Evolutionary conservation across 2,888 invertebrate genomes (phyloP).

Genomic region (Hypomecis atomaria): DNA sequence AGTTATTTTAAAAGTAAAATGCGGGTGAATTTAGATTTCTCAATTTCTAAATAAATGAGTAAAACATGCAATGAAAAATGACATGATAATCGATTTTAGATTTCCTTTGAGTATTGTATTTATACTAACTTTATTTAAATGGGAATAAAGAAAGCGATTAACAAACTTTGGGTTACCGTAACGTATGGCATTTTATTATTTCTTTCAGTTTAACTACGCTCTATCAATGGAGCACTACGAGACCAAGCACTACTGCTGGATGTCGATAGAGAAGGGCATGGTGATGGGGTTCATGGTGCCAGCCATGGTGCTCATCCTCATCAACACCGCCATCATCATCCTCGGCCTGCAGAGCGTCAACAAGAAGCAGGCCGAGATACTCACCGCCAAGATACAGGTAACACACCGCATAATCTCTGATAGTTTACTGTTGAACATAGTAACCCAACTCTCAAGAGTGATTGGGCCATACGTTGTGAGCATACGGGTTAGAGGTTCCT

Average conservation of each 20-base stretch:
- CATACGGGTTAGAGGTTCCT: too few species aligned
- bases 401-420: not conserved
- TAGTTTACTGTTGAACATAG: not conserved
- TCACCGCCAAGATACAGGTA: conserved; percentile 72
- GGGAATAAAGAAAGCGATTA: too few species aligned
- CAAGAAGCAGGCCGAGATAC: conserved; percentile 74
- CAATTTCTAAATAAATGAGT: too few species aligned
- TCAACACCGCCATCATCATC: conserved; percentile 86
- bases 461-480: too few species aligned
- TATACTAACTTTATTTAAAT: too few species aligned
- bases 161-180: too few species aligned
- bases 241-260: conserved; percentile 90
- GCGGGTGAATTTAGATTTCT: too few species aligned
- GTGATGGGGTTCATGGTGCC: conserved; percentile 90
- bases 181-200: not conserved
- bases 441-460: too few species aligned
- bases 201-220: conserved; percentile 86
- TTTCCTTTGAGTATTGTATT: too few species aligned
- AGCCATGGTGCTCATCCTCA: conserved; percentile 87
- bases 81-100: too few species aligned
- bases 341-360: conserved; percentile 80
- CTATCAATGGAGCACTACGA: conserved; percentile 89
- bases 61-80: too few species aligned
- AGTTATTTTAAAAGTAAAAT: too few species aligned
- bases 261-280: conserved; percentile 91